phyloP scores from a whole-genome alignment of 2,797 vertebrate genomes.

The Smutsia temminckii region DNA sequence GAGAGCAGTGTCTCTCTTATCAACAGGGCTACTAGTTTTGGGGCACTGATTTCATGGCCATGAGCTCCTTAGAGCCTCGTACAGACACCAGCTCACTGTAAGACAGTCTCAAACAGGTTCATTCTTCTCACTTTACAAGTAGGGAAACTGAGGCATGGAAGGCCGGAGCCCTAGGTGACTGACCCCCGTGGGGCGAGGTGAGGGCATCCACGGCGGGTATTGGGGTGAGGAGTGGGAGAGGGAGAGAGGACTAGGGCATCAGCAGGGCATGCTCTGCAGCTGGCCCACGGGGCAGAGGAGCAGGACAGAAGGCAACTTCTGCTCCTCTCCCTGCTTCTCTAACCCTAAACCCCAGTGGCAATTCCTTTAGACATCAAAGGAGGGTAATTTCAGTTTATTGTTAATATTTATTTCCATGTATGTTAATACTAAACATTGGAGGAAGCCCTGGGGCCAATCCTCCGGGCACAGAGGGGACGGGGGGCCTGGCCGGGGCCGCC shows the following conservation, averaged over 20 bases:
- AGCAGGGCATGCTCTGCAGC: rapidly evolving
- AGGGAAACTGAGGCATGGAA: background rate
- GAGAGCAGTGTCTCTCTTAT: background rate
- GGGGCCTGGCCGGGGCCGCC: rapidly evolving
- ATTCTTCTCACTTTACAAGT: background rate
- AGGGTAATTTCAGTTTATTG: no score
- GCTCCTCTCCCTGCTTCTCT: no score
- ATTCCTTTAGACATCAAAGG: background rate
- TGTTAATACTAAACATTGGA: background rate
- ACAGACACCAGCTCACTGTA: background rate
- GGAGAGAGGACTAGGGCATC: no score
- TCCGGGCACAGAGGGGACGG: no score
- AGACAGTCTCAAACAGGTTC: background rate
- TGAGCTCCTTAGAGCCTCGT: rapidly evolving
- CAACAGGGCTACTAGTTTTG: no score
- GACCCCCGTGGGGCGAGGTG: no score
- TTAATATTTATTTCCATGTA: background rate
- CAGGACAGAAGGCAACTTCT: background rate
- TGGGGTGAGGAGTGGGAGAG: no score
- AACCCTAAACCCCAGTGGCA: background rate
- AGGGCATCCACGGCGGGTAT: background rate
- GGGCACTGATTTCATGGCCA: background rate
- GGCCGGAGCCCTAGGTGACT: background rate
- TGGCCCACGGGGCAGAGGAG: background rate
- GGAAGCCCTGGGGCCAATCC: background rate